Evolutionary conservation across 2,797 vertebrate genomes (phyloP), one percentile per base, ranked within the genome.

Genomic region (Cygnus olor): DNA sequence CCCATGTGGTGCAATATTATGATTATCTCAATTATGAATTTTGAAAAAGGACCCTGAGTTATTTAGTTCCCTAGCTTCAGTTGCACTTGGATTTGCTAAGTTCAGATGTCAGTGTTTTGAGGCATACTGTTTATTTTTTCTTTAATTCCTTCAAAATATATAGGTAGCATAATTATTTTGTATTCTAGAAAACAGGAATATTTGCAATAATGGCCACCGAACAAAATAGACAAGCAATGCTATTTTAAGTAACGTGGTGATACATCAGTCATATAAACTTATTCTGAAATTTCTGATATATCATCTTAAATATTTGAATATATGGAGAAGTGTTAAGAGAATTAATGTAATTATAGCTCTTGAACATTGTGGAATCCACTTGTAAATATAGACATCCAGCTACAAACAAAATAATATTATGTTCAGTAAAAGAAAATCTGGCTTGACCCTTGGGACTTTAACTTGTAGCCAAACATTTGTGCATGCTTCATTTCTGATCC

Each of bases 191-290:
- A 68, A 83, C 36, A 45, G 24, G 20, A 91, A 68, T 49, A 51
- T 13, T 51, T 51, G 49, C 8, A 12, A 24, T 66, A 81, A 84
- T 49, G 86, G 66, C 90, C 74, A 88, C 6, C 0, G 79, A 95
- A 95, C 40, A 84, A 97, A 95, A 86, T n/a, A 94, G 90, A 89
- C 40, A 93, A 95, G 91, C 27, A 81, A 90, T 14, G 72, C 19
- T 77, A 66, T 84, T 71, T 80, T 83, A 93, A 94, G 61, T 45
- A 87, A 83, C 28, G 16, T 38, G 60, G 57, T 83, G 74, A 90
- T 73, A 73, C n/a, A 6, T 36, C 36, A 93, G 57, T 87, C 81
- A 94, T 65, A 36, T 44, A 87, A 93, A 7, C 82, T 49, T 70
- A 86, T 80, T 88, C 69, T 91, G 95, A 88, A 86, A 88, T 95